Percentiles rank a stretch among this genome's conserved stretches.
phyloP scores from a whole-genome alignment of 2,888 invertebrate genomes.

The Zygothrica quintamaculata region DNA sequence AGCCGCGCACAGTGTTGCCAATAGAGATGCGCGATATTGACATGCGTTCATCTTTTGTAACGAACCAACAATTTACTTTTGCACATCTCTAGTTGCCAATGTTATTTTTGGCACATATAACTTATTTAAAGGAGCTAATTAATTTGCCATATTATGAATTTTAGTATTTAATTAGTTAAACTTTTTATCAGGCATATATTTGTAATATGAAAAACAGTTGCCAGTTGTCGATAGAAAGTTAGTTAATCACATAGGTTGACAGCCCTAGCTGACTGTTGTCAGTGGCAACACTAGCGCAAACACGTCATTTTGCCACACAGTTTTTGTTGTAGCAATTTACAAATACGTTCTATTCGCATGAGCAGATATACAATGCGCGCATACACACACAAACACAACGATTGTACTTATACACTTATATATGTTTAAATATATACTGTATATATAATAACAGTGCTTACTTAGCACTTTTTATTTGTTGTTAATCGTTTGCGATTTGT shows the following conservation, averaged over 20 bases:
- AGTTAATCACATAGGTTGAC: constrained; percentile 47
- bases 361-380: constrained; percentile 43
- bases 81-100: constrained; percentile 45
- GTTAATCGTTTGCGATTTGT: constrained; percentile 51
- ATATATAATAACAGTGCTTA: constrained; percentile 36
- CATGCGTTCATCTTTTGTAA: constrained; percentile 40
- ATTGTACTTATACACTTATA: constrained; percentile 4
- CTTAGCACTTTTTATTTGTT: constrained; percentile 59
- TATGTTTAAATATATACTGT: constrained; percentile 24
- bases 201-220: constrained; percentile 7
- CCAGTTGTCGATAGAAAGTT: constrained; percentile 25
- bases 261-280: constrained; percentile 68
- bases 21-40: constrained; percentile 54
- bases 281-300: constrained; percentile 79
- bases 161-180: not conserved
- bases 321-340: constrained; percentile 61
- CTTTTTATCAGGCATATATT: not conserved
- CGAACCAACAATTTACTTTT: constrained; percentile 28
- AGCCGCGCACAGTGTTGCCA: constrained; percentile 55
- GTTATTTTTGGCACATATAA: constrained; percentile 50
- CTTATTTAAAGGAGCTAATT: not conserved
- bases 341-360: constrained; percentile 60
- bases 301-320: constrained; percentile 72
- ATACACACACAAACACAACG: constrained; percentile 11
- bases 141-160: not conserved